Percentiles rank a stretch among this genome's conserved stretches.
Conservation (phyloP, 1,140 invertebrate genomes). For the Drosophila repletoides region DNA sequence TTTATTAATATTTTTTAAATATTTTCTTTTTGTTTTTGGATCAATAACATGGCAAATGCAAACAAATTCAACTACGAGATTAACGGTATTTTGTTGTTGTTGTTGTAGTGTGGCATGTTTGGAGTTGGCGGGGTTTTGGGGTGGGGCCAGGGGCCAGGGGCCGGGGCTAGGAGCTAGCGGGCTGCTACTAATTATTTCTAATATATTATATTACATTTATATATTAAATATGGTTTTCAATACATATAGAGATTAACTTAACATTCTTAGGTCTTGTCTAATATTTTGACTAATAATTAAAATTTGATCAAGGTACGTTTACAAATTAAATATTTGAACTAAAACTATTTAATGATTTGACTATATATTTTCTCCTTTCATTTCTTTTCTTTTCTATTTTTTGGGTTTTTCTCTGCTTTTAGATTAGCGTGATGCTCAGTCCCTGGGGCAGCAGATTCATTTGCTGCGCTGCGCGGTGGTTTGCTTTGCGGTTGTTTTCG, state of each 20-base stretch:
- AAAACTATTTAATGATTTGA: constrained; percentile 66
- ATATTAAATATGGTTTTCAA: constrained; percentile 51
- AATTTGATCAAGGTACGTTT: constrained; percentile 63
- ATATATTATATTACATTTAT: constrained; percentile 28
- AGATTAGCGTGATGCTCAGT: constrained; percentile 64
- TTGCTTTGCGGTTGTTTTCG: constrained; percentile 26
- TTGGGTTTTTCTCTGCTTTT: constrained; percentile 9
- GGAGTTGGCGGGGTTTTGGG: too few species aligned
- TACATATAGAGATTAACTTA: constrained; percentile 57
- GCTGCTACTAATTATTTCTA: constrained; percentile 44
- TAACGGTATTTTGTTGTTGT: constrained; percentile 2
- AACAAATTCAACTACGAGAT: constrained; percentile 41
- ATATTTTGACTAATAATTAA: constrained; percentile 74
- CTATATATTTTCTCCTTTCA: constrained; percentile 39
- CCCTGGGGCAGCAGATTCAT: constrained; percentile 48
- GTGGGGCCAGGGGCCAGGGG: background rate
- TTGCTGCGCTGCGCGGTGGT: constrained; percentile 40
- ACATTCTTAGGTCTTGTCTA: constrained; percentile 69
- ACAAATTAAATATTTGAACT: constrained; percentile 59
- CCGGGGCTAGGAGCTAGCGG: background rate
- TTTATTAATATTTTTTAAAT: constrained; percentile 31
- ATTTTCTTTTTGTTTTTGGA: constrained; percentile 29
- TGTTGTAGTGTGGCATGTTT: background rate
- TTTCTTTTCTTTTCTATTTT: background rate
- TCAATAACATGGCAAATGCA: constrained; percentile 36